Base-by-base conservation (phyloP, 1,140 invertebrate genomes). In the Stenopsyche tienmushanensis region DNA sequence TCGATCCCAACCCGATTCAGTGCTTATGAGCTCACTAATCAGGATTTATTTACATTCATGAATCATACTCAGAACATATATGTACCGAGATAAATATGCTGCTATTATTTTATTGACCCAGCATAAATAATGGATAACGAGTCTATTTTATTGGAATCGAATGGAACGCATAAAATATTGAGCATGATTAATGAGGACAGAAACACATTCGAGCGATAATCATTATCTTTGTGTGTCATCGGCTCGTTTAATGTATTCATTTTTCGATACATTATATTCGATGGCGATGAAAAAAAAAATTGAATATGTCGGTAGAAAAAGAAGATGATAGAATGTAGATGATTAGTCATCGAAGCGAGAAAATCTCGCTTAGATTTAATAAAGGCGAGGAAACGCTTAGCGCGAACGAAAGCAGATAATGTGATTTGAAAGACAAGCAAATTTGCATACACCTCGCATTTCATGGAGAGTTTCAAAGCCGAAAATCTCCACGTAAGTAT, bases 351-450 rank as follows among this genome's bases (percentile, higher is more conserved):
- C 13, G 29, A 34, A 34, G 29, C 29, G 29, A 34, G 13, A 34
- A 34, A 7, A 7, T 34, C 13, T 13, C 5, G 5, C 5, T 34
- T 7, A 34, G 5, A 34, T 34, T 34, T 13, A 34, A 34, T 34
- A 34, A 5, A 34, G 13, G 29, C 29, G n/a, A n/a, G 21, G 52
- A 54, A 17, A 25, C 52, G 15, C 52, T 34, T 34, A 25, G 24
- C 52, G 29, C 52, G 20, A 54, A 54, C 52, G 24, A 15, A 17
- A 10, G 21, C 25, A 25, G 52, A n/a, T 34, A 34, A 54, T 54
- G 52, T 17, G 52, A 54, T 54, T 54, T 54, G 25, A 54, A 54
- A 54, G 24, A 54, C 52, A 54, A 29, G 52, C 52, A 54, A 54
- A 54, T n/a, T 54, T 25, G 52, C 24, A 54, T 54, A 25, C 52